Percentiles rank a stretch among this genome's conserved stretches.
Evolutionary conservation across 2,797 vertebrate species (phyloP).

Genomic region (Pempheris klunzingeri): DNA sequence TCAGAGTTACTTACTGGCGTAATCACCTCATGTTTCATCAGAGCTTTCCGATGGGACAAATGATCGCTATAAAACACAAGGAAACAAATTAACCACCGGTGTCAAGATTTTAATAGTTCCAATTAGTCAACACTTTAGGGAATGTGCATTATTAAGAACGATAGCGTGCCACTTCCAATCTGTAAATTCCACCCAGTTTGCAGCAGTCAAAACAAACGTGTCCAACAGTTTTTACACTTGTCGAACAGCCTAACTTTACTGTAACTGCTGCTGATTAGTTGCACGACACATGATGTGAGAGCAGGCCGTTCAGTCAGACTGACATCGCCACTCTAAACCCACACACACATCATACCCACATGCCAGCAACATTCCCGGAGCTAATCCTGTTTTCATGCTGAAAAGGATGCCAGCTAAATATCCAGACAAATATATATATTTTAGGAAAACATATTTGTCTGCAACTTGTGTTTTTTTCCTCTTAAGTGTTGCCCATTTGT

Average conservation of each 20-base stretch:
- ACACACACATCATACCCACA: slow-evolving; percentile 7
- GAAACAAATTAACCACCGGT: slow-evolving; percentile 82
- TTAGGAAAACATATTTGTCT: slow-evolving; percentile 31
- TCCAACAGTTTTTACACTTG: slow-evolving; percentile 40
- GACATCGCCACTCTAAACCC: neutral
- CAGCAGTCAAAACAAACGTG: slow-evolving; percentile 43
- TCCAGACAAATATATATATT: slow-evolving; percentile 33
- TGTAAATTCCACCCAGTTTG: slow-evolving; percentile 64
- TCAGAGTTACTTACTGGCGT: slow-evolving; percentile 58
- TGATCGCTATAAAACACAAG: slow-evolving; percentile 81
- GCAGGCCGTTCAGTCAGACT: slow-evolving; percentile 15
- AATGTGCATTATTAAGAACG: slow-evolving; percentile 78
- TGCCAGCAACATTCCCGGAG: slow-evolving; percentile 4
- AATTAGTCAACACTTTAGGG: slow-evolving; percentile 85
- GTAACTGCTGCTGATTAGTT: slow-evolving; percentile 42
- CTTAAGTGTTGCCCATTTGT: slow-evolving; percentile 27
- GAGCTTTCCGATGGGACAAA: slow-evolving; percentile 74
- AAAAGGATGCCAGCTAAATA: slow-evolving; percentile 19
- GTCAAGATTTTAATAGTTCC: slow-evolving; percentile 83
- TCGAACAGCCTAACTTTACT: slow-evolving; percentile 37
- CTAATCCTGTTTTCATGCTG: slow-evolving; percentile 31
- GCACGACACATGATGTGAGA: slow-evolving; percentile 6
- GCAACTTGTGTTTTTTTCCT: neutral
- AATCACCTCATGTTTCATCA: slow-evolving; percentile 81
- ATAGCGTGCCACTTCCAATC: slow-evolving; percentile 57